A percentile compares a stretch with the other conserved stretches of the same genome.
Evolutionary conservation across 2,113 vertebrate genomes (phyloP).

Genomic region (Abramis brama): DNA sequence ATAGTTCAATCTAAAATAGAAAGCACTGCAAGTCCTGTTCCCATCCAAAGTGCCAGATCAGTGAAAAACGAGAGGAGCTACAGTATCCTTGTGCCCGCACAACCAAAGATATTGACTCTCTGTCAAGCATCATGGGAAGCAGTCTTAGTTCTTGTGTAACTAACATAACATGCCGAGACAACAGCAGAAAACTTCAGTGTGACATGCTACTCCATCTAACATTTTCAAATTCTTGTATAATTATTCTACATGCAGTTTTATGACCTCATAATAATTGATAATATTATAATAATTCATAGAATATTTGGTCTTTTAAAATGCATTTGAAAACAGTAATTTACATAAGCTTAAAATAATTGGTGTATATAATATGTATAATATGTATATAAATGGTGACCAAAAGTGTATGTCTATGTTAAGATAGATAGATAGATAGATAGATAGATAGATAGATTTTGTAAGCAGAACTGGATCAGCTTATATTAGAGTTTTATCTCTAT

Average conservation of each 20-base stretch:
- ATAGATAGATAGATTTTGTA: neutral
- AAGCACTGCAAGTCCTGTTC: conserved; percentile 57
- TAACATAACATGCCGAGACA: neutral
- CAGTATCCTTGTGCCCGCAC: conserved; percentile 13
- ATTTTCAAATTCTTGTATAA: neutral
- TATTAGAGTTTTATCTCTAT: conserved; percentile 13
- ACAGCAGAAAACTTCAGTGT: neutral
- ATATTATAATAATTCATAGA: neutral
- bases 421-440: neutral
- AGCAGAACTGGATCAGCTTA: neutral
- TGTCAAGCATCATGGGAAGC: neutral
- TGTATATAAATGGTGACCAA: neutral
- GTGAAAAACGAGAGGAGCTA: conserved; percentile 69
- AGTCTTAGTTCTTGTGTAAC: neutral
- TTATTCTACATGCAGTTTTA: neutral
- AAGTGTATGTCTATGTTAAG: neutral
- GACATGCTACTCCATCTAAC: neutral
- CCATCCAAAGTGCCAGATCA: conserved; percentile 65
- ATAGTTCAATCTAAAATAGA: conserved; percentile 56
- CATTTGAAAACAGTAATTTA: neutral
- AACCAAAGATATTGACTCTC: conserved; percentile 4
- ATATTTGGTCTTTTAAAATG: neutral
- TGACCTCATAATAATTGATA: neutral
- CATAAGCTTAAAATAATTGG: too few relatives aligned
- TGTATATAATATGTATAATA: too few relatives aligned